Percentiles rank a stretch among this genome's conserved stretches.
phyloP scores from a whole-genome alignment of 2,797 vertebrate genomes.

The Mormyrus hasselquistii region DNA sequence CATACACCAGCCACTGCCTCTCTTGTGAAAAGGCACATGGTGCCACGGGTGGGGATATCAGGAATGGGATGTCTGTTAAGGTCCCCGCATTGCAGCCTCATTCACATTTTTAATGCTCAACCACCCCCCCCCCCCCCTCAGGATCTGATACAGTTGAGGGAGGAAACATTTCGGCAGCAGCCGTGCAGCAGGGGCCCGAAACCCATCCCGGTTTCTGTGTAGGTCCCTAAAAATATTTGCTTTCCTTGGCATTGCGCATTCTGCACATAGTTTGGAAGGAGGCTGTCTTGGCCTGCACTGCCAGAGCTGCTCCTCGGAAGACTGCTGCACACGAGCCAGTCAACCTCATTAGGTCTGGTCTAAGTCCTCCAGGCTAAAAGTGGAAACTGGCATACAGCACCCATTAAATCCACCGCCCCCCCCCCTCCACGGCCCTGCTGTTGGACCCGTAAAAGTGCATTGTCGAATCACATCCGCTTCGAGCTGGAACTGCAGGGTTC shows the following conservation, averaged over 20 bases:
- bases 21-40: not conserved
- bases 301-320: slow-evolving; percentile 28
- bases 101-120: slow-evolving; percentile 2
- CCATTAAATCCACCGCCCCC: slow-evolving; percentile 9
- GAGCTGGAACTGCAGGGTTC: slow-evolving; percentile 19
- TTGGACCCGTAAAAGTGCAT: slow-evolving; percentile 10
- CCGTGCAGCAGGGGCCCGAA: not conserved
- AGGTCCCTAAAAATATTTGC: slow-evolving; percentile 38
- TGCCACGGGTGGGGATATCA: not conserved
- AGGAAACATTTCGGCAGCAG: slow-evolving; percentile 15
- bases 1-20: not conserved
- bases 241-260: slow-evolving; percentile 41
- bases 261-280: slow-evolving; percentile 37
- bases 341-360: slow-evolving; percentile 7
- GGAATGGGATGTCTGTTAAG: not conserved
- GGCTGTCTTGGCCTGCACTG: slow-evolving; percentile 19
- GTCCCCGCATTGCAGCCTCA: slow-evolving; percentile 1
- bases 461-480: slow-evolving; percentile 3
- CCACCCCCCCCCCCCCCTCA: not conserved
- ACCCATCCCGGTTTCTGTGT: slow-evolving; percentile 26
- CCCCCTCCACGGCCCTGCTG: not conserved
- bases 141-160: slow-evolving; percentile 5
- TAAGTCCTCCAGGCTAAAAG: slow-evolving; percentile 19
- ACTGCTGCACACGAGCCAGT: slow-evolving; percentile 16
- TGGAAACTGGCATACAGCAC: slow-evolving; percentile 30